Evolutionary conservation across 2,888 invertebrate genomes (phyloP), one percentile per base, ranked within the genome.

Genomic region (Encarsia formosa): DNA sequence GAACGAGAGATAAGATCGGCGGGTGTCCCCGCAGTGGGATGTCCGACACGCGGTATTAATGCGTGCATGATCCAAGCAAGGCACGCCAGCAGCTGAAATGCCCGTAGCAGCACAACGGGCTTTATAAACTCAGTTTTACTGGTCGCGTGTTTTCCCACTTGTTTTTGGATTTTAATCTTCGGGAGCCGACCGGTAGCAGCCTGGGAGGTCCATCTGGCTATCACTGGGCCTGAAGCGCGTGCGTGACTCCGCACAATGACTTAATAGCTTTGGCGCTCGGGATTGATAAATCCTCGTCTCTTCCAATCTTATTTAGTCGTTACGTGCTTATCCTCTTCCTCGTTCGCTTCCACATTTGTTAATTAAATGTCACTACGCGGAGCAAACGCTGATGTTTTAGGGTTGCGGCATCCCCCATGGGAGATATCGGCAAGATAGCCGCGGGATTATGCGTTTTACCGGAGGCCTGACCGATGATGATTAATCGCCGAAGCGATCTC

Each of bases 11-110:
- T 73, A 73, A 73, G 73, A 73, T 73, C 73, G 70, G 70, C 73
- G 73, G 71, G 73, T 73, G 73, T 73, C 71, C 72, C 71, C 70
- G 70, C 72, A 73, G 68, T 72, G 65, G 71, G 72, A 68, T 67
- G 66, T 62, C 68, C 70, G 72, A 71, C 72, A 69, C 71, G n/a
- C n/a, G 72, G 71, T 71, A 73, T 73, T 71, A 71, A 73, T 73
- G 71, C 67, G 69, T 68, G 61, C 68, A 35, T 8, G 68, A 69
- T 70, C 66, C 65, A 65, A 67, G 66, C 65, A 65, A 64, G 68
- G 63, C 68, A 68, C 66, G 60, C 64, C 63, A 63, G 64, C 54
- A 54, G 43, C 26, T 22, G 45, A 53, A n/a, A n/a, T n/a, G n/a
- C n/a, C n/a, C n/a, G n/a, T n/a, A n/a, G n/a, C n/a, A n/a, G n/a